Base-by-base conservation (phyloP, 2,888 invertebrate genomes). In the Melanophora roralis region DNA sequence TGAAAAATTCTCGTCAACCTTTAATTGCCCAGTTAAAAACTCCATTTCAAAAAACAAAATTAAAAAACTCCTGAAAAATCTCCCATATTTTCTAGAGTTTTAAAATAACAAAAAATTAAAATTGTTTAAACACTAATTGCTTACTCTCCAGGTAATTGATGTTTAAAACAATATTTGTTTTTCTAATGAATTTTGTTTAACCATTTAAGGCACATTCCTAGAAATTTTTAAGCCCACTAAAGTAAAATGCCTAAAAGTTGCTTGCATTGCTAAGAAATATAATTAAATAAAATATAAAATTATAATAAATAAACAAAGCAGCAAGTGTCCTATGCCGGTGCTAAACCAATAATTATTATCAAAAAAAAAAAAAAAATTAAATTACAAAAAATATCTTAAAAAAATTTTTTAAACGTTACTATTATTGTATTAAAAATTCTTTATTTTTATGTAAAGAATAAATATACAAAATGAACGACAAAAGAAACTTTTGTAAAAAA, bases 301-400 rank as follows among this genome's bases (percentile, higher is more conserved):
- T 53, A 64, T 23, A 36, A 34, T 53, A 74, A 71, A 53, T 68
- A 75, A 80, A 68, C 74, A 74, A 81, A 87, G 86, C 86, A 86
- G 87, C 84, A 88, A 88, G 88, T 88, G 86, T 89, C 88, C 89
- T 89, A 89, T 84, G 84, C 86, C 84, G 88, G 88, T 89, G 88
- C 88, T 89, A 88, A 85, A 86, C 86, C 86, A 86, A 81, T 82
- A 81, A 83, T 83, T 80, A 82, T 69, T 81, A 82, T 75, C 81
- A 72, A 81, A 79, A 74, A 49, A 51, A 51, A 23, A 59, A 59
- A 34, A 21, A 36, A 60, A 64, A 76, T 78, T 72, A 78, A 71
- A 51, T n/a, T 27, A 51, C 16, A 67, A 55, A 57, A 74, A 81
- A 83, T 45, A 59, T n/a, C n/a, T n/a, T n/a, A 45, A 43, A 71